phyloP scores from a whole-genome alignment of 1,140 invertebrate genomes.

The Drosophila kikkawai region DNA sequence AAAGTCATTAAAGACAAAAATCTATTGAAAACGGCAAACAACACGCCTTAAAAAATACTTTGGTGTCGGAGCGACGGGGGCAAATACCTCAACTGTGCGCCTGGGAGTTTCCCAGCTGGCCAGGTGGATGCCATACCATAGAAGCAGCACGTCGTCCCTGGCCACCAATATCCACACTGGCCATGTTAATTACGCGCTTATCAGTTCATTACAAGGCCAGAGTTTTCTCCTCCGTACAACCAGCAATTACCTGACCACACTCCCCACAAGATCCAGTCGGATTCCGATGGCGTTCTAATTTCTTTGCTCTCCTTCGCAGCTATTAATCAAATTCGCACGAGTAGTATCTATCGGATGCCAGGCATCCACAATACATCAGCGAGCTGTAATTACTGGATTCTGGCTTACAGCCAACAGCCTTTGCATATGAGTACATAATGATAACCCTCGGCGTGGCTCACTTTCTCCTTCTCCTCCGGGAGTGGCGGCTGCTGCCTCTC shows the following conservation, averaged over 20 bases:
- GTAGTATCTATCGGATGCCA: conserved; percentile 60
- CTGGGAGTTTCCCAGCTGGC: conserved; percentile 31
- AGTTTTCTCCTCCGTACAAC: conserved; percentile 32
- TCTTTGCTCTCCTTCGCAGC: conserved; percentile 35
- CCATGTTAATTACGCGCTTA: conserved; percentile 76
- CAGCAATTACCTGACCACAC: conserved; percentile 31
- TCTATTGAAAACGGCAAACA: conserved; percentile 72
- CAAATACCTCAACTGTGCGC: conserved; percentile 39
- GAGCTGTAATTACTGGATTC: conserved; percentile 58
- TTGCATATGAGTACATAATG: conserved; percentile 52
- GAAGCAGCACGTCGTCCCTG: conserved; percentile 17
- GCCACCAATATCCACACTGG: conserved; percentile 11
- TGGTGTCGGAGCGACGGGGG: conserved; percentile 16
- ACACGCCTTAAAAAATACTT: conserved; percentile 75
- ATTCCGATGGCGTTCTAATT: conserved; percentile 47
- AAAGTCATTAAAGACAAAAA: conserved; percentile 80
- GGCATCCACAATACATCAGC: conserved; percentile 29
- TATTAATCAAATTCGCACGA: conserved; percentile 57
- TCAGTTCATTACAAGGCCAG: conserved; percentile 69
- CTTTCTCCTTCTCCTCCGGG: conserved; percentile 53
- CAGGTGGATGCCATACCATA: conserved; percentile 35
- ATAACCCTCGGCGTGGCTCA: conserved; percentile 55
- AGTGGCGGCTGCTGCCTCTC: conserved; percentile 19
- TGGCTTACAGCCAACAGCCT: conserved; percentile 20
- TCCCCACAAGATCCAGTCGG: conserved; percentile 15